Evolutionary conservation across 2,113 vertebrate genomes (phyloP).

Genomic region (Oxyruncus cristatus): DNA sequence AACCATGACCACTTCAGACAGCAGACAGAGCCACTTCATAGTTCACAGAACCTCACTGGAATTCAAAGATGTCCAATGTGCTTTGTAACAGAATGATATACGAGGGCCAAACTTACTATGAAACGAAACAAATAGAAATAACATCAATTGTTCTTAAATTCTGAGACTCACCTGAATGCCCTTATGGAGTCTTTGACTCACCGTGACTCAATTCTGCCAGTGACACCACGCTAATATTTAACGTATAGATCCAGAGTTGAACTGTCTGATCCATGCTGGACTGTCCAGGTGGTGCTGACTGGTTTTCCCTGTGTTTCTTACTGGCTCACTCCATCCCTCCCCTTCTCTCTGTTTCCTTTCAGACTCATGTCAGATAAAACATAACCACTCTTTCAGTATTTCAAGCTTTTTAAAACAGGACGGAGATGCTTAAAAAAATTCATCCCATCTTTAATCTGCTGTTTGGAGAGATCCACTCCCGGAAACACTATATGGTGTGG

Average conservation of each 20-base stretch:
- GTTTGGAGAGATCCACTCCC: background rate
- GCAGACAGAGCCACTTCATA: background rate
- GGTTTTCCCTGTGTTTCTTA: background rate
- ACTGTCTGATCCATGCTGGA: background rate
- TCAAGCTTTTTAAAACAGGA: background rate
- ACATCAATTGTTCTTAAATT: background rate
- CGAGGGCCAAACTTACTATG: background rate
- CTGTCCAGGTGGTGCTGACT: background rate
- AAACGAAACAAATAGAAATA: background rate
- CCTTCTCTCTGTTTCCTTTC: background rate
- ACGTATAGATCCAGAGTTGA: background rate
- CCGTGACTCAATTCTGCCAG: background rate
- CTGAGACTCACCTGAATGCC: accelerated
- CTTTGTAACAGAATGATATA: background rate
- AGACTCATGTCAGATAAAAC: background rate
- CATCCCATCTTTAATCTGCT: background rate
- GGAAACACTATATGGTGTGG: background rate
- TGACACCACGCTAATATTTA: background rate
- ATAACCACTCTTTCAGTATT: background rate
- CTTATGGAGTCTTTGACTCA: background rate
- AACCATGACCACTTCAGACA: background rate
- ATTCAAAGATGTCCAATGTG: background rate
- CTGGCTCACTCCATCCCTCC: background rate
- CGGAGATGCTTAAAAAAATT: background rate
- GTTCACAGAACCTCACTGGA: background rate